These are phyloP conservation scores for Rhinella marina DNA, from an alignment of 2,797 vertebrate genomes.

Conservation along the genomic window DNA sequence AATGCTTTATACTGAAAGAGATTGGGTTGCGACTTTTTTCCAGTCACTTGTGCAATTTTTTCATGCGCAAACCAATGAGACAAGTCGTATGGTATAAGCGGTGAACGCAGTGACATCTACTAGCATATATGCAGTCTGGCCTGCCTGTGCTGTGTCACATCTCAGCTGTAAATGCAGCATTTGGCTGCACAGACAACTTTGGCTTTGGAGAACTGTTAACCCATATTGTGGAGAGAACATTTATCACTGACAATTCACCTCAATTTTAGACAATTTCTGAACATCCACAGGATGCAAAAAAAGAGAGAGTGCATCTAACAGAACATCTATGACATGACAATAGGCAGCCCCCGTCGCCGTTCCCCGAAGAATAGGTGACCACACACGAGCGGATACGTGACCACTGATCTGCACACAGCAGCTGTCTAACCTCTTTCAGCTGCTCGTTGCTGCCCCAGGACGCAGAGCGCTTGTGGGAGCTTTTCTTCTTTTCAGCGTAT, in stretches of 20 bases:
- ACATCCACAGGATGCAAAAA: not conserved
- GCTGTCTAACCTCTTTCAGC: constrained; percentile 91
- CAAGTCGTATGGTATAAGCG: no score
- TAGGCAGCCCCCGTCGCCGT: not conserved
- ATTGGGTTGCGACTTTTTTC: no score
- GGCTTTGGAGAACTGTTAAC: not conserved
- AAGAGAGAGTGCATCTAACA: not conserved
- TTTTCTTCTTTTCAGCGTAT: constrained; percentile 89
- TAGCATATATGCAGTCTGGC: not conserved
- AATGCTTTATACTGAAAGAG: no score
- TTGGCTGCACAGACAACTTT: not conserved
- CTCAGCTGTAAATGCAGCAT: no score
- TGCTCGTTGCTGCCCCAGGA: constrained; percentile 98
- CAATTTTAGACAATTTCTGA: not conserved
- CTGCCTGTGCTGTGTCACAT: not conserved
- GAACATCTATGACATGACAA: constrained; percentile 5
- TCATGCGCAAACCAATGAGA: no score
- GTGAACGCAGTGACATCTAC: not conserved
- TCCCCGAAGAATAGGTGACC: constrained; percentile 30
- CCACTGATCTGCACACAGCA: constrained; percentile 52
- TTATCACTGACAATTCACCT: not conserved
- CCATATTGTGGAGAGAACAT: not conserved
- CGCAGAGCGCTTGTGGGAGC: constrained; percentile 96
- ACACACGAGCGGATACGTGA: constrained; percentile 33
- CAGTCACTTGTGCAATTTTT: no score